Evolutionary conservation across 2,797 vertebrate genomes (phyloP).

Genomic region (Alcedo atthis): DNA sequence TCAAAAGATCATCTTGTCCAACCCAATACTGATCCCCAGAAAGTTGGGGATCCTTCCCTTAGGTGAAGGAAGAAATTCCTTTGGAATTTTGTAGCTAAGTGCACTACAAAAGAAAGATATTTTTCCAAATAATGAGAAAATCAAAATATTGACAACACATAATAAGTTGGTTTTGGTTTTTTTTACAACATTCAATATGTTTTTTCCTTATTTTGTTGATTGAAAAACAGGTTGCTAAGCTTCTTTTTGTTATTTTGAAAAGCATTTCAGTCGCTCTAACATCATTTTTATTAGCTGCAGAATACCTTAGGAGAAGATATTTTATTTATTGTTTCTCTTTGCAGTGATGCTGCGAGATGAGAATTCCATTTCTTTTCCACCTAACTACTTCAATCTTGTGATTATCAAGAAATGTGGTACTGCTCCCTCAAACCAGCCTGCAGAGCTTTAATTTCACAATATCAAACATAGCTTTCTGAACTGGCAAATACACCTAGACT

Average conservation of each 20-base stretch:
- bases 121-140: neutral
- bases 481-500: neutral
- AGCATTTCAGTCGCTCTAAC: neutral
- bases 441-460: neutral
- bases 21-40: neutral
- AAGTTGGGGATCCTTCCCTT: neutral
- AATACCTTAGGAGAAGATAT: neutral
- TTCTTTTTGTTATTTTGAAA: neutral
- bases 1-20: too few species aligned
- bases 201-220: neutral
- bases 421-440: neutral
- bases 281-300: neutral
- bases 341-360: neutral
- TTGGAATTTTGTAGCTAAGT: neutral
- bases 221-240: neutral
- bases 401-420: neutral
- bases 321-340: neutral
- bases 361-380: neutral
- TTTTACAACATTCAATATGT: neutral
- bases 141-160: neutral
- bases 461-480: conserved; percentile 3
- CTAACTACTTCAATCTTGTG: neutral
- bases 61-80: neutral
- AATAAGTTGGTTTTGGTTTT: neutral
- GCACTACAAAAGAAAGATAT: neutral